Evolutionary conservation across 2,113 vertebrate genomes (phyloP), one percentile per base, ranked within the genome.

Genomic region (Enhydra lutris): DNA sequence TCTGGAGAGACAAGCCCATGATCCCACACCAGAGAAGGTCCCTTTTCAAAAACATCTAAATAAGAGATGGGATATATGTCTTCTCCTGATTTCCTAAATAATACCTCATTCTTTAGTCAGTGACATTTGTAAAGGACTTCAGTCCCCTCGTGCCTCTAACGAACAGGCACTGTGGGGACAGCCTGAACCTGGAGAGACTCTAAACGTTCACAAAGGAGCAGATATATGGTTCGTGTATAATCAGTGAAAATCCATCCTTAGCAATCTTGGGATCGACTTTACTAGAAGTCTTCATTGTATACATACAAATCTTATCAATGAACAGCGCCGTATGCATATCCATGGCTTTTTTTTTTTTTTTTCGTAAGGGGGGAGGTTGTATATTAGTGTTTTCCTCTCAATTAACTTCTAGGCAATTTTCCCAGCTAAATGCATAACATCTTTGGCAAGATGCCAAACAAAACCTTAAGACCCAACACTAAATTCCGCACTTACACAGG

Each of bases 301-400:
- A 98, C 95, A 96, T 97, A 97, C 86, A 93, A 96, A 95, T 98
- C 97, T 98, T 98, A 98, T 98, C 98, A 98, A 99, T 98, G 98
- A 98, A 98, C 98, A 98, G 97, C 94, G 98, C 98, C 97, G 96
- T 98, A 98, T 97, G 97, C 97, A 98, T 98, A 99, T 97, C 98
- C 96, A 96, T 98, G 97, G 83, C 87, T 98, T 98, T 97, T 98
- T 93, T 85, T 67, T 95, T 95, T 92, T 89, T 86, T 52, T 47
- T 39, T 42, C 97, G 98, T 96, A 97, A 97, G 96, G 97, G 95
- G 98, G 98, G 91, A 94, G 93, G 91, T 98, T 99, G 98, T 99
- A 99, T 99, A 99, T 99, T 99, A 98, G 98, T 99, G 98, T 99
- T 99, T 99, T 99, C 99, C 99, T 99, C 99, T 99, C 99, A 99